These are phyloP conservation scores for Crypturellus undulatus DNA, from an alignment of 2,113 vertebrate genomes.

Conservation along the genomic window DNA sequence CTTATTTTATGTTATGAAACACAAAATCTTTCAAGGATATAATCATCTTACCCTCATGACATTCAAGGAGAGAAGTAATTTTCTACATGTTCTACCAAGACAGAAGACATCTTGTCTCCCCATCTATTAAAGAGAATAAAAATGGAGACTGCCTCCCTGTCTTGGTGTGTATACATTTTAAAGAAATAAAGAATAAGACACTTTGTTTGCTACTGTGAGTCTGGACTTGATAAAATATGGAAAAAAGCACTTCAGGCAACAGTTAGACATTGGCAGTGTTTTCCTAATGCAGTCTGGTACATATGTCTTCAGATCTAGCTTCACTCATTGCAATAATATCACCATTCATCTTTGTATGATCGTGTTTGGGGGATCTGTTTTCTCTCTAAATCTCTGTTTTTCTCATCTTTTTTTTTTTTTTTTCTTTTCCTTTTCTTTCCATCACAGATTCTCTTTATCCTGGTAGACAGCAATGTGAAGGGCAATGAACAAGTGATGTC, in stretches of 20 bases:
- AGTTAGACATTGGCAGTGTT: not conserved
- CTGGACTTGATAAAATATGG: not conserved
- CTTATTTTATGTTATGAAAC: not conserved
- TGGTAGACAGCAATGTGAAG: conserved; percentile 82
- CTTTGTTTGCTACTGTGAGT: not conserved
- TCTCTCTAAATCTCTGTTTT: not conserved
- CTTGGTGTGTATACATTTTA: not conserved
- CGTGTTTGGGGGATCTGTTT: not conserved
- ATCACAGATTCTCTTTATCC: conserved; percentile 90
- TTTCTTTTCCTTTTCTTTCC: not conserved
- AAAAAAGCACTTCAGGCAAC: not conserved
- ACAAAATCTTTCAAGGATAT: not conserved
- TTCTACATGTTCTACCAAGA: not conserved
- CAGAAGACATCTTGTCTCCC: not conserved
- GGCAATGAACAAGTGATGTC: conserved; percentile 79
- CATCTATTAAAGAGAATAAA: not conserved
- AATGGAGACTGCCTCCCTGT: not conserved
- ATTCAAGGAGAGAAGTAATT: not conserved
- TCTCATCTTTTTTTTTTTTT: not conserved
- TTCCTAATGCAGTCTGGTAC: not conserved
- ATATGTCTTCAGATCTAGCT: not conserved
- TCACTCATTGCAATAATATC: not conserved
- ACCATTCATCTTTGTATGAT: not conserved
- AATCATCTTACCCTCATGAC: not conserved
- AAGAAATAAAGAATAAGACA: not conserved